These are phyloP conservation scores for Caenorhabditis zanzibari DNA, from an alignment of 2,888 invertebrate genomes.

Conservation along the genomic window DNA sequence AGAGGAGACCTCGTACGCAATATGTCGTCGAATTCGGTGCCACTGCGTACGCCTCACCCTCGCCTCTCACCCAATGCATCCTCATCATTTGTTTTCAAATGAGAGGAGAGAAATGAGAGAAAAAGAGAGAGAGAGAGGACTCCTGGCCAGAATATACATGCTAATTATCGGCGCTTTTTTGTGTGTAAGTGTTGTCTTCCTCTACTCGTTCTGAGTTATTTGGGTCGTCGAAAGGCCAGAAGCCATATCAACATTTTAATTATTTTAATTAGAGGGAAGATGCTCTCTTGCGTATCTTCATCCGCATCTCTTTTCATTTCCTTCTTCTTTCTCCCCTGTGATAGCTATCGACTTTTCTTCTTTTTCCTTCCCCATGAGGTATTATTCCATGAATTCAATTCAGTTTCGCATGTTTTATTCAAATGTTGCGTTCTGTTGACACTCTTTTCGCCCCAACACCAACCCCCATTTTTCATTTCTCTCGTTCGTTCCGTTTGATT, in stretches of 20 bases:
- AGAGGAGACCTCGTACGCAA: conserved; percentile 2
- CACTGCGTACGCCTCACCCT: conserved; percentile 29
- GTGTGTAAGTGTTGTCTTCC: no score
- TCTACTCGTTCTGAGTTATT: neutral
- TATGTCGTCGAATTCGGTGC: conserved; percentile 31
- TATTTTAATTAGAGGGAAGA: conserved; percentile 7
- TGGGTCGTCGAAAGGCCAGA: neutral
- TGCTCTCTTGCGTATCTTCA: neutral
- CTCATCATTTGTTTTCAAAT: conserved; percentile 43
- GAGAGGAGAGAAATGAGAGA: no score
- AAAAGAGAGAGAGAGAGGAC: no score
- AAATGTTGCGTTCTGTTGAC: neutral
- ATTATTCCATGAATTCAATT: conserved; percentile 7
- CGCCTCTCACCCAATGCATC: neutral
- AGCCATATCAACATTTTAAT: neutral
- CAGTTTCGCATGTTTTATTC: conserved; percentile 13
- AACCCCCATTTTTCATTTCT: conserved; percentile 3
- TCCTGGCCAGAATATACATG: conserved; percentile 33
- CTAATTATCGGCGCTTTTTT: conserved; percentile 30
- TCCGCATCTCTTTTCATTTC: neutral
- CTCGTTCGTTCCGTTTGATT: neutral
- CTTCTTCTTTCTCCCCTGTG: neutral
- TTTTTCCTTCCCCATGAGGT: neutral
- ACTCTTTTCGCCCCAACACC: neutral
- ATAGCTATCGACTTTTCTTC: conserved; percentile 6